Percentiles rank a stretch among this genome's conserved stretches.
These are phyloP conservation scores for Motacilla alba DNA, from an alignment of 2,113 vertebrate species.

Conservation along the genomic window DNA sequence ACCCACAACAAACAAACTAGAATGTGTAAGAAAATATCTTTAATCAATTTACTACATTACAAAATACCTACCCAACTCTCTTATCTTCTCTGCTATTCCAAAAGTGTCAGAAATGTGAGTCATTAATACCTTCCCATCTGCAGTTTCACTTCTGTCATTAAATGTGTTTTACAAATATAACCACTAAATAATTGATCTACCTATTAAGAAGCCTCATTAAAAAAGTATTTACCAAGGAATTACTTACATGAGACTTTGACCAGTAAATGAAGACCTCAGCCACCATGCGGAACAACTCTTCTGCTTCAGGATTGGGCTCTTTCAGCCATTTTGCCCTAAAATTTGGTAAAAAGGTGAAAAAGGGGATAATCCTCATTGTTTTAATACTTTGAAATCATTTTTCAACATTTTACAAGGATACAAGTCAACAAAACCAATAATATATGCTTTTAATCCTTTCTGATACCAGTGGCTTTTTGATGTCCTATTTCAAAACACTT, in stretches of 20 bases:
- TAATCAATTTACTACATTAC: neutral
- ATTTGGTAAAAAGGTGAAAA: neutral
- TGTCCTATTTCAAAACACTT: neutral
- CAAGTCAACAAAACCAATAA: neutral
- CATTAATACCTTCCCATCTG: neutral
- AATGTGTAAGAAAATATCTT: neutral
- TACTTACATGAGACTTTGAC: slow-evolving; percentile 94
- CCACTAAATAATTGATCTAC: neutral
- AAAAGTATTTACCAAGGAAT: neutral
- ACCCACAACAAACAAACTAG: neutral
- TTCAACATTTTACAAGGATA: neutral
- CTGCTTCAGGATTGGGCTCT: slow-evolving; percentile 87
- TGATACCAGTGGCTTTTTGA: neutral
- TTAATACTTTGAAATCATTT: neutral
- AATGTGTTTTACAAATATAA: neutral
- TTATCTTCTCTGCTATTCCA: neutral
- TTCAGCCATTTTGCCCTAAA: slow-evolving; percentile 92
- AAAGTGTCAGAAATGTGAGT: neutral
- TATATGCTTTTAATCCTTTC: neutral
- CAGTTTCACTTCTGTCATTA: neutral
- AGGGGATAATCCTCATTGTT: neutral
- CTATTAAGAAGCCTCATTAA: neutral
- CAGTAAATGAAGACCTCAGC: slow-evolving; percentile 97
- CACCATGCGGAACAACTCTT: slow-evolving; percentile 95
- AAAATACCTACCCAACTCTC: neutral